A percentile compares a stretch with the other conserved stretches of the same genome.
Conservation (phyloP, 2,888 invertebrate genomes). For the Urechis unicinctus region DNA sequence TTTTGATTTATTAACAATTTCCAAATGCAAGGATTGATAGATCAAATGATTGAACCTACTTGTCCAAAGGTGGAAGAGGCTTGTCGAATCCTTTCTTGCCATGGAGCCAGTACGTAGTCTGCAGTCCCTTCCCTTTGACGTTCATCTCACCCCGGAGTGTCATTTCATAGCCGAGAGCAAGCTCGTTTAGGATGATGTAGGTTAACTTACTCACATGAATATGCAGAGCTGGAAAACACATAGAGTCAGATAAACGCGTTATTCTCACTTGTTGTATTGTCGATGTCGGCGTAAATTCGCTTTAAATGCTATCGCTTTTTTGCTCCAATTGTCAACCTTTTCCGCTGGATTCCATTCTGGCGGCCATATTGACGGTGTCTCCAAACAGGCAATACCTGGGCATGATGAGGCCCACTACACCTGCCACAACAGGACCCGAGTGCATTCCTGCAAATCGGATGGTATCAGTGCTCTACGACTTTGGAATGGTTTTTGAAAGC, state of each 20-base stretch:
- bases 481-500: too few relatives aligned
- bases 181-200: slow-evolving; percentile 15
- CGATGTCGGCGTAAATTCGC: too few relatives aligned
- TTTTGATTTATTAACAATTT: too few relatives aligned
- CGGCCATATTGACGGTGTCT: slow-evolving; percentile 21
- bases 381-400: slow-evolving; percentile 40
- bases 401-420: slow-evolving; percentile 31
- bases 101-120: slow-evolving; percentile 18
- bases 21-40: too few relatives aligned
- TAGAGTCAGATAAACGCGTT: too few relatives aligned
- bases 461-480: too few relatives aligned
- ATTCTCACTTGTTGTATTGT: too few relatives aligned
- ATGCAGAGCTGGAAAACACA: slow-evolving; percentile 12
- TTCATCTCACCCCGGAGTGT: slow-evolving; percentile 20
- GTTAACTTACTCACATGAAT: slow-evolving; percentile 19
- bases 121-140: slow-evolving; percentile 19
- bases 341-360: slow-evolving; percentile 27
- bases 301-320: too few relatives aligned
- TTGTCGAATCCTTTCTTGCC: slow-evolving; percentile 16
- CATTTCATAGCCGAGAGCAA: slow-evolving; percentile 12
- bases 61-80: slow-evolving; percentile 13
- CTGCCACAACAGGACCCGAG: slow-evolving; percentile 32
- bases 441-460: slow-evolving; percentile 24
- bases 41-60: too few relatives aligned
- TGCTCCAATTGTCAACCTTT: slow-evolving; percentile 22